These are phyloP conservation scores for Boulengerochromis microlepis DNA, from an alignment of 2,113 vertebrate genomes.

Conservation along the genomic window DNA sequence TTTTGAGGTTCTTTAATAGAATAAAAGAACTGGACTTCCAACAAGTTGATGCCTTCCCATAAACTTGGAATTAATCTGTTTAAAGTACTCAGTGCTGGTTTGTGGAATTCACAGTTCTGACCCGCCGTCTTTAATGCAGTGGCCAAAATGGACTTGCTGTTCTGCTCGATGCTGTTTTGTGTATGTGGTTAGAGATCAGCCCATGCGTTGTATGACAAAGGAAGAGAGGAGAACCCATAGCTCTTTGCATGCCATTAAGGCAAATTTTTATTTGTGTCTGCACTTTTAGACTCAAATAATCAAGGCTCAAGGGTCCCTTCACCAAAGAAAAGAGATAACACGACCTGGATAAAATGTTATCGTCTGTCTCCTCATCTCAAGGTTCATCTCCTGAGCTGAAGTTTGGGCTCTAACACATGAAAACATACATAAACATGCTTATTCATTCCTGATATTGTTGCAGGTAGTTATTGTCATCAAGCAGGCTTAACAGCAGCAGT, in stretches of 20 bases:
- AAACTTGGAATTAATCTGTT: not conserved
- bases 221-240: not conserved
- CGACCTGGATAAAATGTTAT: not conserved
- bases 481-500: not conserved
- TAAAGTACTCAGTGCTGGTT: not conserved
- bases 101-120: not conserved
- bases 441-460: not conserved
- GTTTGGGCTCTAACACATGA: not conserved
- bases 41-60: not conserved
- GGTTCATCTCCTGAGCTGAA: not conserved
- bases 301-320: not conserved
- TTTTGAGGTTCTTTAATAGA: not conserved
- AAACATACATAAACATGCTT: not conserved
- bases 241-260: not conserved
- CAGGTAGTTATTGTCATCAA: not conserved
- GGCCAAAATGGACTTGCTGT: rapidly evolving
- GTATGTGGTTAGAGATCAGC: not conserved
- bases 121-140: not conserved
- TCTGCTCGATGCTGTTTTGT: not conserved
- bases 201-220: not conserved
- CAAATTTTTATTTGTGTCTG: rapidly evolving
- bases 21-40: not conserved
- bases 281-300: not conserved
- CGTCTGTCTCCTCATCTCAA: not conserved
- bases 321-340: not conserved